Evolutionary conservation across 2,797 vertebrate genomes (phyloP).

Genomic region (Leuciscus waleckii): DNA sequence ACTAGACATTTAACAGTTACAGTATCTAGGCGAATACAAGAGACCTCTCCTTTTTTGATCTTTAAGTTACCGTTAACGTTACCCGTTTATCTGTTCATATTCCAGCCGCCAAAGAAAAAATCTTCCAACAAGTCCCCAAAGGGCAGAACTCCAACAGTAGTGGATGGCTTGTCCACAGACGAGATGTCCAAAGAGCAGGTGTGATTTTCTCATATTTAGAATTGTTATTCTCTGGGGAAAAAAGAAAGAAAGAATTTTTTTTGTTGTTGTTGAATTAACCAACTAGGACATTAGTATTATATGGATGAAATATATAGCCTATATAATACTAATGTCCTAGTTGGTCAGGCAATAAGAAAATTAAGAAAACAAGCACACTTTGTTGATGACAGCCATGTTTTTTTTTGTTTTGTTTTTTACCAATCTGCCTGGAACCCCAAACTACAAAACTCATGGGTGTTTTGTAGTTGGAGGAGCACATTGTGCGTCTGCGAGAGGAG

Average conservation of each 20-base stretch:
- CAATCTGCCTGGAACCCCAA: background rate
- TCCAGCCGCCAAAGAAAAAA: slow-evolving; percentile 82
- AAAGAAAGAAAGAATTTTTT: too few relatives aligned
- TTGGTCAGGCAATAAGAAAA: background rate
- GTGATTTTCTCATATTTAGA: background rate
- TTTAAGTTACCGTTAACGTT: too few relatives aligned
- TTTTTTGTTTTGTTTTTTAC: background rate
- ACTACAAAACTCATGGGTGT: slow-evolving; percentile 13
- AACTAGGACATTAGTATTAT: too few relatives aligned
- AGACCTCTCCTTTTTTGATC: background rate
- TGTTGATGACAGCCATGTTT: background rate
- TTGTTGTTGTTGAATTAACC: too few relatives aligned
- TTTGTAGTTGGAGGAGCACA: slow-evolving; percentile 82
- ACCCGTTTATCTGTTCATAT: slow-evolving; percentile 15
- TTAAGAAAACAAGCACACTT: background rate
- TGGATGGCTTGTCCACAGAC: slow-evolving; percentile 73
- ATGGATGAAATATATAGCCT: too few relatives aligned
- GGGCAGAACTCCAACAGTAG: slow-evolving; percentile 62
- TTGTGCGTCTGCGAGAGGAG: slow-evolving; percentile 82
- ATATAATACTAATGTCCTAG: background rate
- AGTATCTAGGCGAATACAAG: background rate
- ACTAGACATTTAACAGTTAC: too few relatives aligned
- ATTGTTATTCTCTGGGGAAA: background rate
- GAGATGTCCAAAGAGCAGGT: slow-evolving; percentile 88
- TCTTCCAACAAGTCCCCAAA: slow-evolving; percentile 66